These are phyloP conservation scores for Dolichoris vasculosae DNA, from an alignment of 1,140 invertebrate species.

Conservation along the genomic window DNA sequence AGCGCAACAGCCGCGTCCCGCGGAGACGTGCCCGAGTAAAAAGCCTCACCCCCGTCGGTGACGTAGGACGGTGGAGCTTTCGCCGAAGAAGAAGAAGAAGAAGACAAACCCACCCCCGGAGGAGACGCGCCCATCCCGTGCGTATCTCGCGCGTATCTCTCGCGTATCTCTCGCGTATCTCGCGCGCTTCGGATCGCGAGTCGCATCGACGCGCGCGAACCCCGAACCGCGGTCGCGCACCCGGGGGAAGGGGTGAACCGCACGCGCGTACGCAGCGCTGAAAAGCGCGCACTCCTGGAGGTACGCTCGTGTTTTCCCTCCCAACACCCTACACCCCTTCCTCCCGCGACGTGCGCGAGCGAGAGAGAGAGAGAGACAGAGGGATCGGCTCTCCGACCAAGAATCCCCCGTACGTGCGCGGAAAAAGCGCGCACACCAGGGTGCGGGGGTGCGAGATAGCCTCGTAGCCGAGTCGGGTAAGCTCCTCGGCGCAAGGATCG, in stretches of 20 bases:
- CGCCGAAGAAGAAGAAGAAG: too few species aligned
- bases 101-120: not conserved
- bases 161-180: not conserved
- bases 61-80: not conserved
- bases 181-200: not conserved
- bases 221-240: not conserved
- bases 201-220: not conserved
- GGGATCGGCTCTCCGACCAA: not conserved
- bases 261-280: not conserved
- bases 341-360: not conserved
- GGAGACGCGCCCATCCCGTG: not conserved
- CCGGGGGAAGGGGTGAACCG: not conserved
- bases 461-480: not conserved
- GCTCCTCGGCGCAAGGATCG: conserved; percentile 35
- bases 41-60: not conserved
- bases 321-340: not conserved
- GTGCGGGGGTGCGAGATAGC: not conserved
- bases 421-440: not conserved
- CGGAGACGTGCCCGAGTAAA: not conserved
- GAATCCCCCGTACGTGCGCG: not conserved
- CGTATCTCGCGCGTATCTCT: not conserved
- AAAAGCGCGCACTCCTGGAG: not conserved
- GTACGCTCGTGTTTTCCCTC: not conserved
- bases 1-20: conserved; percentile 37
- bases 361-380: not conserved